A percentile compares a stretch with the other conserved stretches of the same genome.
These are phyloP conservation scores for Ptilodon capucinus DNA, from an alignment of 2,888 invertebrate genomes.

Conservation along the genomic window DNA sequence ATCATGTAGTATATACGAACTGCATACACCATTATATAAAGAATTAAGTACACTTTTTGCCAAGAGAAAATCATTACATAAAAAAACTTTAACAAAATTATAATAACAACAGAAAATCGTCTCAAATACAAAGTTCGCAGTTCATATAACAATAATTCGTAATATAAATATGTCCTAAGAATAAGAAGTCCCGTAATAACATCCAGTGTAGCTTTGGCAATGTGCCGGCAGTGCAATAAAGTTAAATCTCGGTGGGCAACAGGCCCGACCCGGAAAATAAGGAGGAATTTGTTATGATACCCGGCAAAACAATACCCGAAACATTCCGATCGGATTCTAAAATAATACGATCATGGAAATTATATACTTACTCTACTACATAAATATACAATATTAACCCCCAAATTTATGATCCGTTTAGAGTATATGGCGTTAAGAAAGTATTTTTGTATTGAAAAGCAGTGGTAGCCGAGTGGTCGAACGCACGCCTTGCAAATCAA, in stretches of 20 bases:
- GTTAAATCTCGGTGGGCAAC: slow-evolving; percentile 61
- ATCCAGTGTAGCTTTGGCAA: slow-evolving; percentile 57
- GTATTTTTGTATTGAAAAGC: no score
- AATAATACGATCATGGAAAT: slow-evolving; percentile 25
- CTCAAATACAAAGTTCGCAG: slow-evolving; percentile 12
- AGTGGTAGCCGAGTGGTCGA: no score
- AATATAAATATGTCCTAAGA: slow-evolving; percentile 36
- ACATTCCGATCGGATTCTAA: slow-evolving; percentile 28
- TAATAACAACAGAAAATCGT: no score
- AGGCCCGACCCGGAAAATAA: slow-evolving; percentile 51
- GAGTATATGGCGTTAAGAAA: no score
- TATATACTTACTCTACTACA: slow-evolving; percentile 11
- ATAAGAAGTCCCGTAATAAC: slow-evolving; percentile 57
- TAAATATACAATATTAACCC: background rate
- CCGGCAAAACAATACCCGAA: slow-evolving; percentile 39
- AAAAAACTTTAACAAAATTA: background rate
- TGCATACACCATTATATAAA: no score
- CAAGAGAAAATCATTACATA: no score
- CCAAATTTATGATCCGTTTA: no score
- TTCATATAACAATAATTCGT: slow-evolving; percentile 25
- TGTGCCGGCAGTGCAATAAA: slow-evolving; percentile 62
- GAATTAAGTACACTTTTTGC: no score
- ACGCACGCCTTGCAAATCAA: no score
- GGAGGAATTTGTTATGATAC: slow-evolving; percentile 46
- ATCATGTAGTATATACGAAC: no score